These are phyloP conservation scores for Helicoverpa armigera DNA, from an alignment of 1,140 invertebrate species.

Conservation along the genomic window DNA sequence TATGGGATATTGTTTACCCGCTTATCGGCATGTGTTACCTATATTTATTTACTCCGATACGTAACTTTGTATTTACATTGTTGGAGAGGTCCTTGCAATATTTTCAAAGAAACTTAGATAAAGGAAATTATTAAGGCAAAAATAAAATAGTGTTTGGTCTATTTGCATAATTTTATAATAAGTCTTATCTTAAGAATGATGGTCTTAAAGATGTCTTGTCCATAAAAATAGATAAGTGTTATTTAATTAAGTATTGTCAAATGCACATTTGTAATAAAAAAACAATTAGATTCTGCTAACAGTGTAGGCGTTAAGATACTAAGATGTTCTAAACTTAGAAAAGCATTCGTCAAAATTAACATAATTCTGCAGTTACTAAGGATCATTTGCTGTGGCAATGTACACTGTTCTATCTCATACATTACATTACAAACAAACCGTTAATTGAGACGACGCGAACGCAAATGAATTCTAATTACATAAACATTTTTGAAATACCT, in stretches of 20 bases:
- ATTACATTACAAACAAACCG: not conserved
- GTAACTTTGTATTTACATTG: not conserved
- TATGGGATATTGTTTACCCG: slow-evolving; percentile 2
- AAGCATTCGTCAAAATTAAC: not conserved
- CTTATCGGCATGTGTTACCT: not conserved
- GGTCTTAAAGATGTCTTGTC: too few species aligned
- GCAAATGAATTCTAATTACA: not conserved
- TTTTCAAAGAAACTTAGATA: too few species aligned
- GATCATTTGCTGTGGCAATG: slow-evolving; percentile 6
- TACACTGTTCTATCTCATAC: not conserved
- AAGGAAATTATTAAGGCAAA: too few species aligned
- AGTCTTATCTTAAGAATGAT: too few species aligned
- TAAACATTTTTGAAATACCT: not conserved
- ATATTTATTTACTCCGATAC: not conserved
- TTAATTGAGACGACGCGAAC: not conserved
- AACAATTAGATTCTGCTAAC: too few species aligned
- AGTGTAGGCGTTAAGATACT: not conserved
- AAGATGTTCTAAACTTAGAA: not conserved
- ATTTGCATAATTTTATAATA: too few species aligned
- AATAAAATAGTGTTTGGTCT: too few species aligned
- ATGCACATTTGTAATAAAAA: too few species aligned
- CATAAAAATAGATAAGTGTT: too few species aligned
- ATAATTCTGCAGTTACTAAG: slow-evolving; percentile 1
- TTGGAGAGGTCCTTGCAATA: too few species aligned
- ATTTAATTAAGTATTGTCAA: too few species aligned